phyloP scores from a whole-genome alignment of 2,888 invertebrate species.

The Anarsia innoxiella region DNA sequence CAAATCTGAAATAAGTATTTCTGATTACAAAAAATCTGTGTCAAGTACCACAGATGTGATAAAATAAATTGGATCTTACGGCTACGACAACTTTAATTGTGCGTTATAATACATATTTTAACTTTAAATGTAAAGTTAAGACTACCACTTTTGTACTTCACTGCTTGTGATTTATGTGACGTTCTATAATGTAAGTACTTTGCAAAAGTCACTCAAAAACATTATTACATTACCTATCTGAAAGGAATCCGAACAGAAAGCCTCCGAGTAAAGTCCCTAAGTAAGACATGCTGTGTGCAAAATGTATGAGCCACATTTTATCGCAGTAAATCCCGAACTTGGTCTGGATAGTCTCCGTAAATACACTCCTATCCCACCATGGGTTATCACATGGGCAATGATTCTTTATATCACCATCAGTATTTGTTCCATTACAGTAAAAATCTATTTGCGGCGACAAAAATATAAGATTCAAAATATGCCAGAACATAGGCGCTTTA shows the following conservation, averaged over 20 bases:
- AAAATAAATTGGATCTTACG: no score
- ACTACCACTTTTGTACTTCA: no score
- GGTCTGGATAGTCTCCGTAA: constrained; percentile 45
- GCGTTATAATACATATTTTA: no score
- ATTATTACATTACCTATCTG: constrained; percentile 45
- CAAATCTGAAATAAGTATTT: constrained; percentile 35
- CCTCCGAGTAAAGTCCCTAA: constrained; percentile 48
- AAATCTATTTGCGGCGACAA: constrained; percentile 48
- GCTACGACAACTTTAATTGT: no score
- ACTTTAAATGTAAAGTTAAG: no score
- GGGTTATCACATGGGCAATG: constrained; percentile 44
- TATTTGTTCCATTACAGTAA: constrained; percentile 24
- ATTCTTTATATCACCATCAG: constrained; percentile 13
- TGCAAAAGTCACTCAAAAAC: no score
- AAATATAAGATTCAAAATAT: constrained; percentile 46
- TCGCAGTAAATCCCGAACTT: constrained; percentile 44
- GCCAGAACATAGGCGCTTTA: constrained; percentile 49
- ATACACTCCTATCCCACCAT: constrained; percentile 41
- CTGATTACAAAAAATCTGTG: neutral
- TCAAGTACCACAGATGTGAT: no score
- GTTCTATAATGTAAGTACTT: no score
- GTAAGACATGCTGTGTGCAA: constrained; percentile 45
- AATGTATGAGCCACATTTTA: constrained; percentile 39
- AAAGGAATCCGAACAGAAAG: constrained; percentile 43
- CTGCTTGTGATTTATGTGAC: no score